phyloP scores from a whole-genome alignment of 2,113 vertebrate species.

The human (Homo sapiens) region DNA sequence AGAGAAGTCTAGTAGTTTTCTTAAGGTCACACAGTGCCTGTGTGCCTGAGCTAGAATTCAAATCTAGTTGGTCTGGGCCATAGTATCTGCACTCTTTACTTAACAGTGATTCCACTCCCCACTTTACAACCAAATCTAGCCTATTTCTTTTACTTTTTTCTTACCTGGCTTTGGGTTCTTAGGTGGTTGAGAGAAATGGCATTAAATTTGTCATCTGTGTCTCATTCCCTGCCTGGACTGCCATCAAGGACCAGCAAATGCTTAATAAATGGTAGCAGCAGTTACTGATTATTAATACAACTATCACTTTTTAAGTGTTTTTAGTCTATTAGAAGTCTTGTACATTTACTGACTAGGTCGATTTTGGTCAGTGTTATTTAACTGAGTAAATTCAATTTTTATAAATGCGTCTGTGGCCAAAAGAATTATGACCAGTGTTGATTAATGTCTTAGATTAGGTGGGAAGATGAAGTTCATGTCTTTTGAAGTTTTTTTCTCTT shows the following conservation, averaged over 20 bases:
- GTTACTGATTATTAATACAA: background rate
- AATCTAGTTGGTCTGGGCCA: background rate
- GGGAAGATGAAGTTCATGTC: background rate
- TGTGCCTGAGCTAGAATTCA: background rate
- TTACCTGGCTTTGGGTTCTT: background rate
- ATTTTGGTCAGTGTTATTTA: conserved; percentile 38
- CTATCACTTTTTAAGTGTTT: background rate
- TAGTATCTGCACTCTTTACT: background rate
- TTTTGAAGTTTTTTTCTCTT: background rate
- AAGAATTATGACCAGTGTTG: background rate
- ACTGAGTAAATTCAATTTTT: background rate
- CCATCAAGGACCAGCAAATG: background rate
- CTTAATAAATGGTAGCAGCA: background rate
- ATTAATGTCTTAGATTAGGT: background rate
- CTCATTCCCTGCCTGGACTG: background rate
- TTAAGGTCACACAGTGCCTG: background rate
- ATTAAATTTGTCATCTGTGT: background rate
- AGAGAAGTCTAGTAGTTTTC: background rate
- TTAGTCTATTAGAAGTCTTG: background rate
- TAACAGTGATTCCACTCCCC: background rate
- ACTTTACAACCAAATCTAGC: background rate
- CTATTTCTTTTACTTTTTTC: background rate
- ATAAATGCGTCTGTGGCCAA: background rate
- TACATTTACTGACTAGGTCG: background rate
- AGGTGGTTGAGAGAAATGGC: background rate